Evolutionary conservation across 2,113 vertebrate genomes (phyloP), one percentile per base, ranked within the genome.

Genomic region (Amblyornis subalaris): DNA sequence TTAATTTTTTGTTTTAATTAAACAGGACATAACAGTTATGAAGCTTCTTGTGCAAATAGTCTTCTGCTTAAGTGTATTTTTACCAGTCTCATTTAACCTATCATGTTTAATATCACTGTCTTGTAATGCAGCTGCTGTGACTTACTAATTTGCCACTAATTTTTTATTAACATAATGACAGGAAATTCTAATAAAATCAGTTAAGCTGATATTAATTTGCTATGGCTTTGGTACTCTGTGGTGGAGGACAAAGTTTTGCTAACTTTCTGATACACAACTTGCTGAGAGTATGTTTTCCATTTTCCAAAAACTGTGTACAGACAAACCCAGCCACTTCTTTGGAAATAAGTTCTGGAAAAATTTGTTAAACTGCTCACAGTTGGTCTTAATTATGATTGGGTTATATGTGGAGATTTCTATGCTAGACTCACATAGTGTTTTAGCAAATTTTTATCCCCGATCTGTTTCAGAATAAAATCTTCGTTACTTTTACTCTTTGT

Each of bases 91-190:
- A 53, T 48, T 73, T 80, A 86, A 93, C 86, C 25, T 33, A 78
- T 82, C 54, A 31, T 48, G 38, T 35, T 92, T 33, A 60, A 18
- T 88, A 87, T 79, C 90, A 35, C 55, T 93, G 44, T 83, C 89
- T 70, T 66, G 25, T 85, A 90, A 80, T 58, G 53, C 45, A 85
- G 19, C 65, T 94, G 14, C 74, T 77, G 28, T 81, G 85, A 88
- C 28, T 29, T 83, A 51, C 31, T 90, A 69, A 83, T 91, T 86
- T 79, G 53, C 47, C 23, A 54, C 75, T 93, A 85, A 76, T 80
- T 93, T 90, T 85, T 94, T 85, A 83, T 96, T 88, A 95, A 89
- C 25, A 38, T 89, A 89, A 90, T 75, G 48, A 60, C 53, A 70
- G 31, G 28, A 66, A 53, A 51, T 80, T 85, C 26, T 79, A 93